These are phyloP conservation scores for Gavialis gangeticus DNA, from an alignment of 2,113 vertebrate species.

Conservation along the genomic window DNA sequence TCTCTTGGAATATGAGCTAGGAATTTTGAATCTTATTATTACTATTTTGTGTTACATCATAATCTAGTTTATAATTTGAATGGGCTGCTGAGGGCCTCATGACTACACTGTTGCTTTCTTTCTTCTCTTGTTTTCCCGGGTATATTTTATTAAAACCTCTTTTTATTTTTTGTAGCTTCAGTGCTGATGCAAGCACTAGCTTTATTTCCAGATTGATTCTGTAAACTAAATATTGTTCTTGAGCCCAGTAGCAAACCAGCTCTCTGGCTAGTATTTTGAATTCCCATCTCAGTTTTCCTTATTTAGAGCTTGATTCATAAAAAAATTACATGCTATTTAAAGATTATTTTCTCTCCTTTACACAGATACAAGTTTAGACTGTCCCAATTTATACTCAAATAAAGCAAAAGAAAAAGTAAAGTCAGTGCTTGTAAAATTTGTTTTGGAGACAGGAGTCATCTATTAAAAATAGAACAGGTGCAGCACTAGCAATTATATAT, in stretches of 20 bases:
- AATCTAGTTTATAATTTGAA: constrained; percentile 72
- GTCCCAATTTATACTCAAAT: constrained; percentile 65
- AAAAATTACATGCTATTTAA: constrained; percentile 76
- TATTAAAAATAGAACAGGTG: constrained; percentile 69
- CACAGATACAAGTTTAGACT: constrained; percentile 63
- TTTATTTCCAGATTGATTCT: constrained; percentile 77
- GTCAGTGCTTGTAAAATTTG: constrained; percentile 35
- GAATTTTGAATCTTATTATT: constrained; percentile 71
- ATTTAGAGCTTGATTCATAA: constrained; percentile 78
- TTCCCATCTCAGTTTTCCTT: constrained; percentile 75
- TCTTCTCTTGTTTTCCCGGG: constrained; percentile 60
- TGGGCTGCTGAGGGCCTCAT: constrained; percentile 53
- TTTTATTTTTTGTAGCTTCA: constrained; percentile 72
- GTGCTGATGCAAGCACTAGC: constrained; percentile 71
- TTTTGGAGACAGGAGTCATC: constrained; percentile 40
- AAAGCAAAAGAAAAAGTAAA: constrained; percentile 14
- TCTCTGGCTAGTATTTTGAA: constrained; percentile 69
- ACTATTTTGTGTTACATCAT: constrained; percentile 73
- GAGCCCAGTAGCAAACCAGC: constrained; percentile 70
- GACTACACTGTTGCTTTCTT: constrained; percentile 67
- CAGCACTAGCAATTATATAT: constrained; percentile 66
- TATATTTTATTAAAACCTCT: constrained; percentile 72
- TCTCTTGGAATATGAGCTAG: constrained; percentile 59
- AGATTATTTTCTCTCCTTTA: constrained; percentile 68
- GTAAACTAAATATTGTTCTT: constrained; percentile 78